phyloP scores from a whole-genome alignment of 2,797 vertebrate species.

The Gouania willdenowi region DNA sequence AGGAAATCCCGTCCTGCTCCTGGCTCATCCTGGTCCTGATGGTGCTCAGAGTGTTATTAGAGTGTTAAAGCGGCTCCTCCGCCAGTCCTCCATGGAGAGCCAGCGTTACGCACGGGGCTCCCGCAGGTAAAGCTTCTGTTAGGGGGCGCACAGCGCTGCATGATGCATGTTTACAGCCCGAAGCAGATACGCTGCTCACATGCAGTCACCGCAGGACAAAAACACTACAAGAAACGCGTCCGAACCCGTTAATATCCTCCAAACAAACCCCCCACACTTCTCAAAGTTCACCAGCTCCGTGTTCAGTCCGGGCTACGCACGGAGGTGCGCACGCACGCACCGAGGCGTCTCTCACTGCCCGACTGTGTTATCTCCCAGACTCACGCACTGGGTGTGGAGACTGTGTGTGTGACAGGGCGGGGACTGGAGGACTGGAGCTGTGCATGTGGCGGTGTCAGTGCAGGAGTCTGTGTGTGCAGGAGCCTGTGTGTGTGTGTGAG shows the following conservation, averaged over 20 bases:
- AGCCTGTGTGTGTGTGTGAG: no score
- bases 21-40: constrained; percentile 63
- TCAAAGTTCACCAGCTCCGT: constrained; percentile 54
- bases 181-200: neutral
- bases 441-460: no score
- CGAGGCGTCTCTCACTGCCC: constrained; percentile 38
- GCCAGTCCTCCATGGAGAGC: constrained; percentile 53
- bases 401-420: no score
- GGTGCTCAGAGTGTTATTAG: constrained; percentile 21
- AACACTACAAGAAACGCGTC: constrained; percentile 4
- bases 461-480: no score
- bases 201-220: constrained; percentile 46
- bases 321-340: constrained; percentile 8
- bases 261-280: constrained; percentile 38
- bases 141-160: constrained; percentile 20
- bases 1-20: constrained; percentile 74
- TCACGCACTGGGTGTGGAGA: constrained; percentile 48
- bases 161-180: constrained; percentile 33
- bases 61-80: constrained; percentile 26
- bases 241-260: constrained; percentile 24
- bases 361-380: constrained; percentile 63
- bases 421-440: no score
- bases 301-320: no score
- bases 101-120: constrained; percentile 52
- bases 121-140: constrained; percentile 24